Evolutionary conservation across 1,140 invertebrate species (phyloP), one percentile per base, ranked within the genome.

Genomic region (Eumeta japonica): DNA sequence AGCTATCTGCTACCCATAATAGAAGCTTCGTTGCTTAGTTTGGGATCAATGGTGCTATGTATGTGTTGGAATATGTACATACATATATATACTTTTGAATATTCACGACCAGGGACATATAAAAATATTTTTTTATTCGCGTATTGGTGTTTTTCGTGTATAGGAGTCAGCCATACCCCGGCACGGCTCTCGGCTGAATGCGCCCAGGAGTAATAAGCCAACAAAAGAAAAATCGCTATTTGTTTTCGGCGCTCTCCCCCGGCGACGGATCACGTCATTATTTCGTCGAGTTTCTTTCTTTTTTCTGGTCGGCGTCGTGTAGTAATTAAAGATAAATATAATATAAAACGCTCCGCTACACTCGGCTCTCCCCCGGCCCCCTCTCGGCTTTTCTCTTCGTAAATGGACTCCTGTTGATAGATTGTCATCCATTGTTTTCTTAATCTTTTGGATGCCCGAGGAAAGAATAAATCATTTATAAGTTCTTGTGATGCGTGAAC

Each of bases 321-420:
- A 61, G 59, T 73, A 70, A 73, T 73, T 70, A 73, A 73, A 73
- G 68, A 68, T 70, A 73, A 73, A 73, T 66, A 73, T 67, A 60
- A 72, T 73, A 73, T 65, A 70, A 70, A 70, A 62, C 57, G 65
- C 51, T 67, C 48, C 61, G 64, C 57, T 70, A 66, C 54, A 55
- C 57, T 24, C 39, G 43, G 62, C 55, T 55, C 47, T 57, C 50
- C 55, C 52, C 52, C 51, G 52, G 40, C 55, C 52, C 52, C 51
- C 51, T 41, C 47, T 41, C 46, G 38, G 50, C 62, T 61, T 67
- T 70, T 70, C 60, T 70, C 63, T 68, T 47, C 55, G 36, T 62
- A 66, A 72, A 72, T 62, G 56, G 57, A 62, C 50, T 57, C 52
- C 59, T 62, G 61, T 68, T 66, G 58, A 67, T 70, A 70, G 60